These are phyloP conservation scores for Melanerpes formicivorus DNA, from an alignment of 2,113 vertebrate species.

Conservation along the genomic window DNA sequence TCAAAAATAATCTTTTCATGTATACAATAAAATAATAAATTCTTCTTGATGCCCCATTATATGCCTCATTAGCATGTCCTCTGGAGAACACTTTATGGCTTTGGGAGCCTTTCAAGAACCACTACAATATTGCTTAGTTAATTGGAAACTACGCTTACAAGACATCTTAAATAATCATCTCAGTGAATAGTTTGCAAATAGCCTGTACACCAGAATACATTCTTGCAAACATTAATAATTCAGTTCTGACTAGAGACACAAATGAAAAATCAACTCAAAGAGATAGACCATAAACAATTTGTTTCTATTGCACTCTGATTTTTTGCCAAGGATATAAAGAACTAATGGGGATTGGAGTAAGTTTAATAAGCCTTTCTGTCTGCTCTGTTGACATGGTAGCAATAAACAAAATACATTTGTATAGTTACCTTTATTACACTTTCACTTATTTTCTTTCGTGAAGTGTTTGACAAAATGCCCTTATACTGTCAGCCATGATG, in stretches of 20 bases:
- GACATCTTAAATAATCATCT: background rate
- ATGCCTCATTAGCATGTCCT: background rate
- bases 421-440: background rate
- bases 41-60: background rate
- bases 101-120: background rate
- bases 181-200: slow-evolving; percentile 6
- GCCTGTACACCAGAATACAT: background rate
- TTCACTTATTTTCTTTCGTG: background rate
- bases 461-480: background rate
- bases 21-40: background rate
- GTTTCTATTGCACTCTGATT: background rate
- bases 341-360: background rate
- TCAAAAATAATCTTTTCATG: background rate
- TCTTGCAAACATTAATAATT: background rate
- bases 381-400: background rate
- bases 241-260: background rate
- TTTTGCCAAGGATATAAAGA: background rate
- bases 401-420: background rate
- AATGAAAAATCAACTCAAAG: background rate
- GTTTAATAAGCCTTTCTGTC: background rate
- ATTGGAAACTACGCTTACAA: background rate
- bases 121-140: background rate
- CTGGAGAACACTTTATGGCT: background rate
- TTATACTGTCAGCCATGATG: background rate
- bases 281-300: background rate